A percentile compares a stretch with the other conserved stretches of the same genome.
Evolutionary conservation across 2,888 invertebrate genomes (phyloP).

Genomic region (Arge pagana): DNA sequence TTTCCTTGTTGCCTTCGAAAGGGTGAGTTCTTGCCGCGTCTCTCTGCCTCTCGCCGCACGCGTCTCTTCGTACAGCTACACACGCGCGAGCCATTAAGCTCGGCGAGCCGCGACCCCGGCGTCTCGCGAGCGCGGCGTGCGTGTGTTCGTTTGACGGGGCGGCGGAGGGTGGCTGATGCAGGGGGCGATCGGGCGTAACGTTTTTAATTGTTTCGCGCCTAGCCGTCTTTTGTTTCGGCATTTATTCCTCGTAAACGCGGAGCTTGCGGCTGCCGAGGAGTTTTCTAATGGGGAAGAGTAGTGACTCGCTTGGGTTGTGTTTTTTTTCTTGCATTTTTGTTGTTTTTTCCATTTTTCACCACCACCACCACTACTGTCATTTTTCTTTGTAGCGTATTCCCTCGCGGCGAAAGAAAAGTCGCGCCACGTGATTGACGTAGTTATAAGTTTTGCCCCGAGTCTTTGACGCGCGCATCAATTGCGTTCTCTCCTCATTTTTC

Average conservation of each 20-base stretch:
- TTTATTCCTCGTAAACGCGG: constrained; percentile 53
- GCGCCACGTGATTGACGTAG: constrained; percentile 13
- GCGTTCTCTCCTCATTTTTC: neutral
- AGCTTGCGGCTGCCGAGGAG: constrained; percentile 28
- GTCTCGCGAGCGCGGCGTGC: constrained; percentile 8
- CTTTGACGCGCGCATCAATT: neutral
- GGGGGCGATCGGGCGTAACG: constrained; percentile 55
- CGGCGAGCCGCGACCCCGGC: constrained; percentile 20
- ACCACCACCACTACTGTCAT: too few relatives aligned
- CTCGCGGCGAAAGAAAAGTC: too few relatives aligned
- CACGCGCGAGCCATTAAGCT: constrained; percentile 26
- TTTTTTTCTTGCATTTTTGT: constrained; percentile 1
- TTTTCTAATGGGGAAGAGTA: constrained; percentile 15
- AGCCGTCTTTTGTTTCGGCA: constrained; percentile 55
- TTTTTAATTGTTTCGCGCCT: constrained; percentile 58
- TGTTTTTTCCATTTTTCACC: too few relatives aligned
- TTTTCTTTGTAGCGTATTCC: neutral
- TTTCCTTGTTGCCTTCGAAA: constrained; percentile 37
- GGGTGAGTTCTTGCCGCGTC: constrained; percentile 27
- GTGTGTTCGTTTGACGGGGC: constrained; percentile 12
- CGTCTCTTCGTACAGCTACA: constrained; percentile 6
- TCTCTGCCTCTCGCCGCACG: neutral
- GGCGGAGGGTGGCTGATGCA: constrained; percentile 15
- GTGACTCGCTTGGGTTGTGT: constrained; percentile 13
- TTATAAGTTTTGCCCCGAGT: constrained; percentile 8